phyloP scores from a whole-genome alignment of 35 echinoderm and acorn worm genomes.

The Ophiothrix spiculata region DNA sequence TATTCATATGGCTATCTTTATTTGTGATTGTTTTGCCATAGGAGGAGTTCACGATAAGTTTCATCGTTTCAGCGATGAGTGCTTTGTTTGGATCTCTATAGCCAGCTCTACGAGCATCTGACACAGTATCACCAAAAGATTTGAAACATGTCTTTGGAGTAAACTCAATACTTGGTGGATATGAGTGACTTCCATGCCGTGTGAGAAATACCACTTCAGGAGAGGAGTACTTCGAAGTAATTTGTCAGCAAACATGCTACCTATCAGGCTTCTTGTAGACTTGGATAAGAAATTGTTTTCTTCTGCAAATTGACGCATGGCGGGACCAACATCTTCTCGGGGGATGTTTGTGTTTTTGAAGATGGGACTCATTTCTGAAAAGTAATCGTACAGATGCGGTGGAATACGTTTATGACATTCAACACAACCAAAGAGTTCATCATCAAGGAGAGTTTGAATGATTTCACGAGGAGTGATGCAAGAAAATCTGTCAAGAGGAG shows the following conservation, averaged over 20 bases:
- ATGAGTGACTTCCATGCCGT: conserved; percentile 7
- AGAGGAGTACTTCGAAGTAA: conserved; percentile 28
- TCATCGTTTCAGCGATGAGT: conserved; percentile 36
- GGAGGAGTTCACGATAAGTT: conserved; percentile 29
- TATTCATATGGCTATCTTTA: neutral
- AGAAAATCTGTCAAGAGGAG: neutral
- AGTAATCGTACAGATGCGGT: neutral
- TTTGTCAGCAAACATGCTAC: conserved; percentile 5
- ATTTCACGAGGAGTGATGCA: neutral
- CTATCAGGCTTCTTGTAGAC: conserved; percentile 26
- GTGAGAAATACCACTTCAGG: conserved; percentile 20
- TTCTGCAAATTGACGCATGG: conserved; percentile 13
- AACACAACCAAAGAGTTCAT: conserved; percentile 20
- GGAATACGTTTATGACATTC: conserved; percentile 42
- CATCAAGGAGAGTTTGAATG: neutral
- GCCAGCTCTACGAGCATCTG: neutral
- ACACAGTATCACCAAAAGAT: conserved; percentile 19
- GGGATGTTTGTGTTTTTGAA: conserved; percentile 25
- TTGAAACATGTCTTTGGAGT: conserved; percentile 17
- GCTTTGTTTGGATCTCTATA: conserved; percentile 25
- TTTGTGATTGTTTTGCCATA: conserved; percentile 39
- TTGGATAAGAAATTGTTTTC: neutral
- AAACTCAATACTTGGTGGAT: conserved; percentile 1
- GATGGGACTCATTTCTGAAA: conserved; percentile 30
- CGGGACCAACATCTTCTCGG: neutral